Base-by-base conservation (phyloP, 2,888 invertebrate species). In the Cinara cedri region DNA sequence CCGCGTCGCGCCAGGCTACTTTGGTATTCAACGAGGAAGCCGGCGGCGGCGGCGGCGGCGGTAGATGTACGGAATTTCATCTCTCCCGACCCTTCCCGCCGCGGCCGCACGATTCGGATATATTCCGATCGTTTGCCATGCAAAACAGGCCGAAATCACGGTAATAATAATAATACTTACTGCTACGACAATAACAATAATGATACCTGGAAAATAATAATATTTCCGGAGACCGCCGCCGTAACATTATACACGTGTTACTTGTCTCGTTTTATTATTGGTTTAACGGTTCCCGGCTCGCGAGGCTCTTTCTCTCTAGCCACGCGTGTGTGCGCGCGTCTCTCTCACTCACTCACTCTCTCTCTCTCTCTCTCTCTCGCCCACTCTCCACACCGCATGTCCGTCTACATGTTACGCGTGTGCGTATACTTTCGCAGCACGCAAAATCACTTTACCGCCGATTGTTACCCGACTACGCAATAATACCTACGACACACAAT, bases 241-340 rank as follows among this genome's bases (percentile, higher is more conserved):
- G 55, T 55, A 66, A 46, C 44, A 34, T 34, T 75, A 75, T 75
- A 75, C 75, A 75, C 65, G 75, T 75, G 75, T 75, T 75, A 75
- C 75, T 75, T 65, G 51, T 65, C 63, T 24, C 44, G 57, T 21
- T 42, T 46, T 63, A 63, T 66, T 66, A 66, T 76, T 55, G 66
- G 66, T 65, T 75, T 75, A 75, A 55, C 66, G 72, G 24, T 46
- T 57, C 16, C 16, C 21, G 16, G 1, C 34, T 26, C 26, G 34
- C n/a, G n/a, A n/a, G n/a, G 34, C 3, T 8, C n/a, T 26, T 26
- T 13, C 42, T 42, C 26, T 13, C 51, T 34, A n/a, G n/a, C n/a
- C n/a, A n/a, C n/a, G n/a, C n/a, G n/a, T n/a, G n/a, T n/a, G n/a
- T n/a, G n/a, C n/a, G n/a, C n/a, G n/a, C n/a, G n/a, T n/a, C n/a